Evolutionary conservation across 2,888 invertebrate species (phyloP).

Genomic region (Melitaea athalia): DNA sequence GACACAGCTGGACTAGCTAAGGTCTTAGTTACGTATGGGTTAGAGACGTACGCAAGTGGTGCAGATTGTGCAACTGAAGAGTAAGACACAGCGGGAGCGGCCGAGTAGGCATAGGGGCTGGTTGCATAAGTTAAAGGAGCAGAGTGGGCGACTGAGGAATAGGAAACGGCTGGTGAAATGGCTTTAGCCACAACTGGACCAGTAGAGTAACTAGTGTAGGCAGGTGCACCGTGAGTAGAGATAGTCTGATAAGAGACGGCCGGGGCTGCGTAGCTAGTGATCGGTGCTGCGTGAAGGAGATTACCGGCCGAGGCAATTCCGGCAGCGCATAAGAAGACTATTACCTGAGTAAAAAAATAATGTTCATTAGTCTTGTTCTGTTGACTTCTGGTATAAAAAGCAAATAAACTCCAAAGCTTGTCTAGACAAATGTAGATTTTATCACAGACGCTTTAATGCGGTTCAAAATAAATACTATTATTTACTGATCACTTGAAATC

Average conservation of each 20-base stretch:
- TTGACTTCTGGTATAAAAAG: too few relatives aligned
- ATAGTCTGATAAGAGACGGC: conserved; percentile 53
- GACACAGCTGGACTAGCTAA: conserved; percentile 71
- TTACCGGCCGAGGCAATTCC: conserved; percentile 84
- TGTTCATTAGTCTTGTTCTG: neutral
- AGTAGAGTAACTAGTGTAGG: conserved; percentile 45
- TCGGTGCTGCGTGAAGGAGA: conserved; percentile 68
- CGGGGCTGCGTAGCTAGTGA: conserved; percentile 49
- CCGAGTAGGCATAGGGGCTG: conserved; percentile 34
- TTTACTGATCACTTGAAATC: too few relatives aligned
- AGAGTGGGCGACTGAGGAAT: conserved; percentile 52
- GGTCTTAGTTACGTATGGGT: conserved; percentile 65
- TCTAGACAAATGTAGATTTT: too few relatives aligned
- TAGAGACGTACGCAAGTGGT: conserved; percentile 41
- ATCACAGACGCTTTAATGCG: too few relatives aligned
- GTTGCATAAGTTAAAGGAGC: conserved; percentile 41
- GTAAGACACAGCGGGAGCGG: conserved; percentile 62
- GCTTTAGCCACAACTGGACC: conserved; percentile 77
- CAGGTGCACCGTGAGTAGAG: conserved; percentile 63
- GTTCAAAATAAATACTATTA: too few relatives aligned
- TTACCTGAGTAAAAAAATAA: conserved; percentile 58
- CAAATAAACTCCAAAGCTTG: too few relatives aligned
- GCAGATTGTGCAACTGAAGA: conserved; percentile 47
- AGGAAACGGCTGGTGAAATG: conserved; percentile 72
- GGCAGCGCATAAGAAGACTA: conserved; percentile 82